Evolutionary conservation across 2,797 vertebrate species (phyloP).

Genomic region (Tokudaia muenninki): DNA sequence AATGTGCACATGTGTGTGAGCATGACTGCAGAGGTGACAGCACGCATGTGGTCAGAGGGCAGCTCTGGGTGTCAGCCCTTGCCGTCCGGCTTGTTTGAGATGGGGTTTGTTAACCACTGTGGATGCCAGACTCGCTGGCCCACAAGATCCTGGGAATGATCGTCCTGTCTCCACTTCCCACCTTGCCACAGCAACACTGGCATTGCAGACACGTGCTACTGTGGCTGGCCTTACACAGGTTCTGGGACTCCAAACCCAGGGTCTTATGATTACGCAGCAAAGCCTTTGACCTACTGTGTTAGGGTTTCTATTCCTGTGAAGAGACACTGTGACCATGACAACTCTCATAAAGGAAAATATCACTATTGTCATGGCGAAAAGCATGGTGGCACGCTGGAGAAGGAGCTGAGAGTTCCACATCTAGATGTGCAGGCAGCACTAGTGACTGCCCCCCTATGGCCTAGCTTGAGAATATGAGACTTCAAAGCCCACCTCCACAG

Average conservation of each 20-base stretch:
- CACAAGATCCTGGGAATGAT: not conserved
- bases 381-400: not conserved
- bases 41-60: not conserved
- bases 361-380: not conserved
- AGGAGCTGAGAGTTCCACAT: not conserved
- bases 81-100: not conserved
- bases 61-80: not conserved
- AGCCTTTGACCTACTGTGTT: not conserved
- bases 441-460: not conserved
- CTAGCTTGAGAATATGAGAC: not conserved
- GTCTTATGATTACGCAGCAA: not conserved
- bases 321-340: not conserved
- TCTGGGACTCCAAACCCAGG: not conserved
- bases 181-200: not conserved
- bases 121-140: not conserved
- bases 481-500: not conserved
- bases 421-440: not conserved
- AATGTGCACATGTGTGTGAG: not conserved
- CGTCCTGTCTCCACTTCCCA: not conserved
- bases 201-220: not conserved
- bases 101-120: not conserved
- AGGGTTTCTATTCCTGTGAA: not conserved
- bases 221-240: not conserved
- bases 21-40: not conserved
- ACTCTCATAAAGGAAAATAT: not conserved